A percentile compares a stretch with the other conserved stretches of the same genome.
These are phyloP conservation scores for Castor canadensis DNA, from an alignment of 2,113 vertebrate genomes.

Conservation along the genomic window DNA sequence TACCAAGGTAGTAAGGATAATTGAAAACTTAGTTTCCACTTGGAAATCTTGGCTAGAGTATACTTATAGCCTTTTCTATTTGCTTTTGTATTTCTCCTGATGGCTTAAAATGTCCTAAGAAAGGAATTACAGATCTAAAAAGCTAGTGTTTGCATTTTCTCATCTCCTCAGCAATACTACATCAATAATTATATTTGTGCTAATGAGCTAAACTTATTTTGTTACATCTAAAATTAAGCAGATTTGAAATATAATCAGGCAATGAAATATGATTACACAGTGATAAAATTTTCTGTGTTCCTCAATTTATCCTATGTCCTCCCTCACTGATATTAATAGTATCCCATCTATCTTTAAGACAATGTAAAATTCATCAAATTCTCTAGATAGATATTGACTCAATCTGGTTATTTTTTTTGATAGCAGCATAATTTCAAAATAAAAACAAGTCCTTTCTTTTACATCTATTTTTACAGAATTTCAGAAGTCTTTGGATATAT, in stretches of 20 bases:
- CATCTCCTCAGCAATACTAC: not conserved
- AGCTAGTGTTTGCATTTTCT: not conserved
- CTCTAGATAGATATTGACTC: not conserved
- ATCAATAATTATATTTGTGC: not conserved
- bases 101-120: not conserved
- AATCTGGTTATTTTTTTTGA: not conserved
- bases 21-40: not conserved
- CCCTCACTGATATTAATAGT: not conserved
- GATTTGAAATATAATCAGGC: slow-evolving; percentile 23
- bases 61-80: not conserved
- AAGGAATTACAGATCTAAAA: slow-evolving; percentile 12
- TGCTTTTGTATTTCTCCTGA: not conserved
- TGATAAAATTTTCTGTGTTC: slow-evolving; percentile 33
- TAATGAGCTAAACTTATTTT: not conserved
- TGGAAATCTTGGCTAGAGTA: not conserved
- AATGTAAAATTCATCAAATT: slow-evolving; percentile 33
- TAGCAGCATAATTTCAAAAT: slow-evolving; percentile 17
- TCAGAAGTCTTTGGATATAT: not conserved
- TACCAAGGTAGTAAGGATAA: not conserved
- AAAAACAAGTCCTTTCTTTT: slow-evolving; percentile 11
- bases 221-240: not conserved
- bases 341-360: slow-evolving; percentile 1
- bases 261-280: slow-evolving; percentile 18
- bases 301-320: not conserved
- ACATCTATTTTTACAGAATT: slow-evolving; percentile 27